Evolutionary conservation across 2,888 invertebrate genomes (phyloP).

Genomic region (Eucriotettix oculatus): DNA sequence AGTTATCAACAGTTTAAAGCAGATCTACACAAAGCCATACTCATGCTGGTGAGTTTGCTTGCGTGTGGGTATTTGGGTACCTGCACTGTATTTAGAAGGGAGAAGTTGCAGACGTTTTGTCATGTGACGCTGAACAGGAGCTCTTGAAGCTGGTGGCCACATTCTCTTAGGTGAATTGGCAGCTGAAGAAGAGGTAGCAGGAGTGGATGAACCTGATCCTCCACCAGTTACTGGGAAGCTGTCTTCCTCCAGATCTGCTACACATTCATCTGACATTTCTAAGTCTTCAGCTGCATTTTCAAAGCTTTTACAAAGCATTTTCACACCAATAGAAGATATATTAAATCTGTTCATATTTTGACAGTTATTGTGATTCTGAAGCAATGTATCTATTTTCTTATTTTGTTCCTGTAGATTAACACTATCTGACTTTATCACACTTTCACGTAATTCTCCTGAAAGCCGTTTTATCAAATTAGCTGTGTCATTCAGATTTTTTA

Average conservation of each 20-base stretch:
- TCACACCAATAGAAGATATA: conserved; percentile 6
- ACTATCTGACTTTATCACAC: neutral
- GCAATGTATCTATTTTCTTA: neutral
- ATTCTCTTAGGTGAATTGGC: conserved; percentile 45
- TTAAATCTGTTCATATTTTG: neutral
- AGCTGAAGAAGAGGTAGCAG: conserved; percentile 37
- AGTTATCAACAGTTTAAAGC: too few relatives aligned
- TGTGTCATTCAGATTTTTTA: neutral
- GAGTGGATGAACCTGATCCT: conserved; percentile 35
- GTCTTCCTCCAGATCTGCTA: conserved; percentile 6
- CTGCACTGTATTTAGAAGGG: conserved; percentile 35
- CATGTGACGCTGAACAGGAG: conserved; percentile 17
- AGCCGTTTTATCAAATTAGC: neutral
- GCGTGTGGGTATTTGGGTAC: conserved; percentile 15
- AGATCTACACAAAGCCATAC: too few relatives aligned
- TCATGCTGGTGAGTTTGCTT: too few relatives aligned
- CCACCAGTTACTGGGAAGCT: conserved; percentile 10
- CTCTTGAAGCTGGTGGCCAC: conserved; percentile 22
- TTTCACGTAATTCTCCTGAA: neutral
- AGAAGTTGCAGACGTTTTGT: conserved; percentile 36
- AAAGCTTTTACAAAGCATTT: conserved; percentile 11
- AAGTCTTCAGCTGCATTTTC: conserved; percentile 9
- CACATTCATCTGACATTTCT: conserved; percentile 7
- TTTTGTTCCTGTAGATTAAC: neutral
- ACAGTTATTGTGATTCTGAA: neutral